Conservation (phyloP, 2,113 vertebrate genomes). For the Steatornis caripensis region DNA sequence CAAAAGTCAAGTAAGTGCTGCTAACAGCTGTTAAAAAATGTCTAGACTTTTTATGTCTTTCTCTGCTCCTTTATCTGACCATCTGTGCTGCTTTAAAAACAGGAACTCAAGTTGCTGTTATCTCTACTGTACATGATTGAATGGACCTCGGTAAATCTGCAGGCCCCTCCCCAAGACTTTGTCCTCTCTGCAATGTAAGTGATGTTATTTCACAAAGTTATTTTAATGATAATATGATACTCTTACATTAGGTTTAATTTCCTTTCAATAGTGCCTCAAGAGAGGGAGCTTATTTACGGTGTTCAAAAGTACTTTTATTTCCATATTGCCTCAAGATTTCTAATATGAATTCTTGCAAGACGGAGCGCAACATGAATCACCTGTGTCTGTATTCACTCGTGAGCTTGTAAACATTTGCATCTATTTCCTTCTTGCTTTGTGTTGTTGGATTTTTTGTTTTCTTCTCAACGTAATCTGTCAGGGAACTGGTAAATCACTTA, state of each 20-base stretch:
- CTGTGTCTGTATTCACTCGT: neutral
- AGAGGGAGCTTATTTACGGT: neutral
- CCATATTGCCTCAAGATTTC: neutral
- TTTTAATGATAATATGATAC: neutral
- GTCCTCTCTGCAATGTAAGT: neutral
- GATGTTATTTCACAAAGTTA: neutral
- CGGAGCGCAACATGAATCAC: neutral
- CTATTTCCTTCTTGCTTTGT: neutral
- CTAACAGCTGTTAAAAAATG: neutral
- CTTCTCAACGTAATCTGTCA: neutral
- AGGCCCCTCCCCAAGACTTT: neutral
- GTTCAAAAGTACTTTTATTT: neutral
- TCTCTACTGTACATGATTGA: neutral
- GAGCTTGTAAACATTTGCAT: neutral
- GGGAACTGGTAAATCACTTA: neutral
- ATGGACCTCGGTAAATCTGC: neutral
- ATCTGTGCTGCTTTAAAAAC: slow-evolving; percentile 18
- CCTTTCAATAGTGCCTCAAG: neutral
- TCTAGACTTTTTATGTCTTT: slow-evolving; percentile 5
- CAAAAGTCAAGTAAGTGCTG: neutral
- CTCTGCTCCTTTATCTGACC: slow-evolving; percentile 2
- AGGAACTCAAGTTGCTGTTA: neutral
- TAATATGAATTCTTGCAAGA: neutral
- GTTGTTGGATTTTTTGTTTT: neutral
- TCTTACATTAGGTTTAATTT: neutral